Evolutionary conservation across 2,113 vertebrate species (phyloP), one percentile per base, ranked within the genome.

Genomic region (Oncorhynchus clarkii): DNA sequence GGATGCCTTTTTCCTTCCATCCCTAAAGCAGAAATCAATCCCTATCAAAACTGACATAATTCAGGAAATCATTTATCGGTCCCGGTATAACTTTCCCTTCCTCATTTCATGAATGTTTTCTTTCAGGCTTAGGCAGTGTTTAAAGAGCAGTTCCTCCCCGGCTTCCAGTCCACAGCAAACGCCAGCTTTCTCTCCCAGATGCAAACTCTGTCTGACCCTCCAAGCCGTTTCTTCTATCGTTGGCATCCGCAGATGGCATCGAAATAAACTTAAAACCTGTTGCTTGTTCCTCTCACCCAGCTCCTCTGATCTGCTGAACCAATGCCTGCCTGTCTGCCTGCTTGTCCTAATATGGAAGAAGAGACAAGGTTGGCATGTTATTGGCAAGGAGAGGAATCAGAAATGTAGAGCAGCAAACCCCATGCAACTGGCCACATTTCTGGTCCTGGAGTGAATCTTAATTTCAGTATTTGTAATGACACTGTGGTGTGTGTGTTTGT

Each of bases 361-460:
- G 71, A 78, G 69, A 78, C 64, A 67, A 70, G 71, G 65, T 66
- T 62, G 57, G 77, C 67, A 65, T 77, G 75, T 67, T 80, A 68
- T 81, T 77, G 71, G 22, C 27, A 62, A 49, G 67, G 57, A 70
- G 31, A 45, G 71, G 54, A 77, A 78, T 66, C 72, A 74, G 20
- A 62, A 62, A 62, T n/a, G n/a, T 62, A 26, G 70, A 79, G 74
- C 64, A 76, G 39, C 39, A 39, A 76, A 60, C 11, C 54, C 64
- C 65, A 68, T 39, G 34, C 34, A 67, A 74, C 67, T 51, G 68
- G 67, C 80, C 66, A 80, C 83, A 85, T 85, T 78, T 85, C 78
- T 85, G 80, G 78, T 84, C 78, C 73, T 71, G 76, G 74, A 64
- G 66, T 80, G 80, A 80, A 80, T 82, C 80, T 82, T 72, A 62